phyloP scores from a whole-genome alignment of 2,888 invertebrate species.

The Synanthedon formicaeformis region DNA sequence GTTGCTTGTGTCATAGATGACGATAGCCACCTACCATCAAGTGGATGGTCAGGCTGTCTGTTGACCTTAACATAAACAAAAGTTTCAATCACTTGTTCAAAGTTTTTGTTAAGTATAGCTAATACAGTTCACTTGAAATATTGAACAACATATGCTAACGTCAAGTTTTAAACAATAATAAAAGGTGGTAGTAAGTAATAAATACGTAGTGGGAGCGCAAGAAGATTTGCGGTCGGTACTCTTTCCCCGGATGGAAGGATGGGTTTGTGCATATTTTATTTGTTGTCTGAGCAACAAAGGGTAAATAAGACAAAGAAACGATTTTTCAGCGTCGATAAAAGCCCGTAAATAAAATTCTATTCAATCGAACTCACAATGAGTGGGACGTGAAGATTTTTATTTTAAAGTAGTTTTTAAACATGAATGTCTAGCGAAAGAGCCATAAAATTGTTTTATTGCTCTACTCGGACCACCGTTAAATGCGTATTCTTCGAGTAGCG shows the following conservation, averaged over 20 bases:
- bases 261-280: neutral
- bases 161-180: neutral
- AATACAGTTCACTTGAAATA: neutral
- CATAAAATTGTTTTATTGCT: neutral
- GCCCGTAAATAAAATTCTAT: neutral
- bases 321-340: neutral
- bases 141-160: neutral
- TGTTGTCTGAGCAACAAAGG: neutral
- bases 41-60: too few species aligned
- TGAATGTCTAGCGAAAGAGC: neutral
- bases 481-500: neutral
- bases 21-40: too few species aligned
- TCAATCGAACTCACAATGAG: neutral
- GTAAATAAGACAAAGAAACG: neutral
- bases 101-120: too few species aligned
- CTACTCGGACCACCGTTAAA: neutral
- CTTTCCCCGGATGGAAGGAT: neutral
- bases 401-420: neutral
- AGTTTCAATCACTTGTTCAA: too few species aligned
- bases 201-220: neutral
- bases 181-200: neutral
- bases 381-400: neutral
- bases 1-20: too few species aligned
- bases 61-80: too few species aligned
- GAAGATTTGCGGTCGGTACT: neutral